phyloP scores from a whole-genome alignment of 2,797 vertebrate species.

The Amazona finschi region DNA sequence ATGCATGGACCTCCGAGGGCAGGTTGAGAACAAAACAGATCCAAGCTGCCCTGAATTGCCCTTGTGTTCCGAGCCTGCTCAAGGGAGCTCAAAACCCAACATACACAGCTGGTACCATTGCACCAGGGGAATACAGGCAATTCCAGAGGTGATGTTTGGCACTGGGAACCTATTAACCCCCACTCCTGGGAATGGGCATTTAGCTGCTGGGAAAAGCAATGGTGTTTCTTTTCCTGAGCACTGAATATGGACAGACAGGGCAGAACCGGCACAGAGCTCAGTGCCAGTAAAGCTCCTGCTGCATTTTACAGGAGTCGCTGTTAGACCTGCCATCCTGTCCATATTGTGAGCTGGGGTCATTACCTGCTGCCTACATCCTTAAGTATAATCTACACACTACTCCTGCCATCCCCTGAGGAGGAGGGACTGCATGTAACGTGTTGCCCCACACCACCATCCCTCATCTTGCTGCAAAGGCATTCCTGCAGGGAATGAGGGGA shows the following conservation, averaged over 20 bases:
- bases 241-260: background rate
- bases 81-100: background rate
- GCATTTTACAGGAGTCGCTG: background rate
- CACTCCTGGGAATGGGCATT: background rate
- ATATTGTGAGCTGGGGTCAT: background rate
- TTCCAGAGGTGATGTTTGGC: background rate
- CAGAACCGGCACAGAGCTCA: background rate
- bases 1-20: fast-evolving
- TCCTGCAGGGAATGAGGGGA: background rate
- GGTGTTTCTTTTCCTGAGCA: background rate
- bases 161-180: background rate
- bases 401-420: background rate
- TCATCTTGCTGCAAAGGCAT: background rate
- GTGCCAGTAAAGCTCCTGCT: background rate
- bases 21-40: background rate
- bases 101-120: background rate
- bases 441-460: background rate
- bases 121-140: background rate
- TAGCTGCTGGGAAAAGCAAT: background rate
- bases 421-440: fast-evolving
- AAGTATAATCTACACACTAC: background rate
- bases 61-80: background rate
- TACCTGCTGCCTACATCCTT: background rate
- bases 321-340: background rate
- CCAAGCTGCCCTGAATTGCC: fast-evolving